A percentile compares a stretch with the other conserved stretches of the same genome.
These are phyloP conservation scores for Temnothorax unifasciatus DNA, from an alignment of 2,888 invertebrate species.

Conservation along the genomic window DNA sequence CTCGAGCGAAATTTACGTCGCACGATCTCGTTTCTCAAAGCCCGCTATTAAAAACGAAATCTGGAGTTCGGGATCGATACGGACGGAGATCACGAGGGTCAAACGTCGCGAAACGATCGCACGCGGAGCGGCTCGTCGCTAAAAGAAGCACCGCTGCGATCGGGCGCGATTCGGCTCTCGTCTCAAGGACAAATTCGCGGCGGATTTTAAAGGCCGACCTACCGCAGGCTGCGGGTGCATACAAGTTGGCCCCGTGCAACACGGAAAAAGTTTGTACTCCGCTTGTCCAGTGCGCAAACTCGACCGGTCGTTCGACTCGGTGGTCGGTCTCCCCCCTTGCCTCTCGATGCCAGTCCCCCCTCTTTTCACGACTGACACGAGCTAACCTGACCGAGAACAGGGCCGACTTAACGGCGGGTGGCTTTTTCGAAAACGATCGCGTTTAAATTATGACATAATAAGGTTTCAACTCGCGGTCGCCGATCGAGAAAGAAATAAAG, in stretches of 20 bases:
- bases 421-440: not conserved
- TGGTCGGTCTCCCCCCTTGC: conserved; percentile 56
- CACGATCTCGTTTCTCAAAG: not conserved
- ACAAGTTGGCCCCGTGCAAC: conserved; percentile 53
- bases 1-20: not conserved
- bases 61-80: conserved; percentile 24
- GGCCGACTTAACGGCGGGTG: conserved; percentile 53
- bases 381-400: conserved; percentile 63
- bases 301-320: conserved; percentile 73
- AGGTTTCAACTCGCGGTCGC: not conserved
- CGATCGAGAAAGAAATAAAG: not conserved
- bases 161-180: conserved; percentile 29
- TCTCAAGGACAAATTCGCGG: conserved; percentile 40
- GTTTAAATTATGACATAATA: not conserved
- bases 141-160: not conserved
- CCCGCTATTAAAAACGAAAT: conserved; percentile 26
- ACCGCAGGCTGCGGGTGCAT: conserved; percentile 55
- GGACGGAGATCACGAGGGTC: conserved; percentile 21
- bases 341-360: conserved; percentile 2
- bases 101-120: conserved; percentile 13
- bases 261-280: conserved; percentile 68
- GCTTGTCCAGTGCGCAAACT: conserved; percentile 76
- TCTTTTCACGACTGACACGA: not conserved
- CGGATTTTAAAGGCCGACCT: conserved; percentile 61
- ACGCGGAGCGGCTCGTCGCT: conserved; percentile 6